Base-by-base conservation (phyloP, 1,140 invertebrate species). In the Drosophila sp. region DNA sequence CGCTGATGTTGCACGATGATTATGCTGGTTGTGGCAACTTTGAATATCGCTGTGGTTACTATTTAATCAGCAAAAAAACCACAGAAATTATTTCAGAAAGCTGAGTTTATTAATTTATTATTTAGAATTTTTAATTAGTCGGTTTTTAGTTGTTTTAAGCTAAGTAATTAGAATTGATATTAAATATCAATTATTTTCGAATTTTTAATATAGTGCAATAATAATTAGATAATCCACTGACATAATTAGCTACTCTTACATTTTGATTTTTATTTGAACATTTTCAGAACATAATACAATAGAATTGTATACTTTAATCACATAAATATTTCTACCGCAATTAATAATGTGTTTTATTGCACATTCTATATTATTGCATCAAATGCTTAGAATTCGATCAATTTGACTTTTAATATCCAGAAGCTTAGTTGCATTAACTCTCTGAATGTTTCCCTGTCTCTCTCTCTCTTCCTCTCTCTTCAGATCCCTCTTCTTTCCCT, bases 1-100 rank as follows among this genome's bases (percentile, higher is more conserved):
- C 18, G 7, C 40, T 38, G 61, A 59, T 62, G 43, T 43, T 67
- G 59, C 50, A 41, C 36, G 27, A 27, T 48, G 18, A 43, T 50
- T 48, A 48, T 41, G 50, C 36, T 56, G 48, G 36, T n/a, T 51
- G 36, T 36, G 13, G 29, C 43, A 50, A 38, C 29, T 45, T 57
- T 43, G 48, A 9, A 51, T 16, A 6, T 16, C 6, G 6, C 7
- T 50, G 46, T 8, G 46, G 13, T 32, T 13, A n/a, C 11, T 13
- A 9, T 14, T 51, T 14, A 8, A 0, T 1, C n/a, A 6, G 27
- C 27, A 29, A 29, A 7, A 29, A 7, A 6, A 29, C 4, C 27
- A 29, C 27, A 29, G 4, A 29, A 29, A 29, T 29, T 2, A 2
- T 5, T 29, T 4, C 25, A 27, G 18, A 29, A 50, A 50, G 2